phyloP scores from a whole-genome alignment of 2,113 vertebrate genomes.

The Ptychochromis oligacanthus region DNA sequence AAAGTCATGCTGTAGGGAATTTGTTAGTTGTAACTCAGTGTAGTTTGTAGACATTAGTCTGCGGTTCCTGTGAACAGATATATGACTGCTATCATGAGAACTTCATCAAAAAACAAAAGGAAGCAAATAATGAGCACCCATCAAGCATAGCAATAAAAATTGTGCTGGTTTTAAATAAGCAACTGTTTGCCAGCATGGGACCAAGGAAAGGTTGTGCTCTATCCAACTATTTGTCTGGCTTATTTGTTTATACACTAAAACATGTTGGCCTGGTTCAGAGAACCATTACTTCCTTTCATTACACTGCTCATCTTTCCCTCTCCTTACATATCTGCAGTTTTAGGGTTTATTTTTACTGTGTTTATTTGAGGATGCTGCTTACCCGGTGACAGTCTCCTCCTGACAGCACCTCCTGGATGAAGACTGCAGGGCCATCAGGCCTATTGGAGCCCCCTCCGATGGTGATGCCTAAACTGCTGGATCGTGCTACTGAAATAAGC shows the following conservation, averaged over 20 bases:
- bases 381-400: conserved; percentile 87
- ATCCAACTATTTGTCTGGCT: no score
- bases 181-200: not conserved
- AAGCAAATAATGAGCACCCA: no score
- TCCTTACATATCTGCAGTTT: not conserved
- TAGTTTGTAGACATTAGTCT: no score
- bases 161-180: not conserved
- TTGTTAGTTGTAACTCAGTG: not conserved
- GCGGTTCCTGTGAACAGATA: not conserved
- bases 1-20: not conserved
- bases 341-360: no score
- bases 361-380: not conserved
- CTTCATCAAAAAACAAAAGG: not conserved
- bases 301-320: not conserved
- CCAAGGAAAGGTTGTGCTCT: no score
- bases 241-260: no score
- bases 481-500: conserved; percentile 84
- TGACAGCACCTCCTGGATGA: conserved; percentile 87
- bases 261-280: not conserved
- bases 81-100: not conserved
- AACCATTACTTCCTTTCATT: not conserved
- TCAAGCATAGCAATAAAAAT: not conserved
- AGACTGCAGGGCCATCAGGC: conserved; percentile 88
- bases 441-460: conserved; percentile 87
- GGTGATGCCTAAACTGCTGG: conserved; percentile 83